Percentiles rank a stretch among this genome's conserved stretches.
Evolutionary conservation across 1,140 invertebrate genomes (phyloP).

Genomic region (Nasonia vitripennis): DNA sequence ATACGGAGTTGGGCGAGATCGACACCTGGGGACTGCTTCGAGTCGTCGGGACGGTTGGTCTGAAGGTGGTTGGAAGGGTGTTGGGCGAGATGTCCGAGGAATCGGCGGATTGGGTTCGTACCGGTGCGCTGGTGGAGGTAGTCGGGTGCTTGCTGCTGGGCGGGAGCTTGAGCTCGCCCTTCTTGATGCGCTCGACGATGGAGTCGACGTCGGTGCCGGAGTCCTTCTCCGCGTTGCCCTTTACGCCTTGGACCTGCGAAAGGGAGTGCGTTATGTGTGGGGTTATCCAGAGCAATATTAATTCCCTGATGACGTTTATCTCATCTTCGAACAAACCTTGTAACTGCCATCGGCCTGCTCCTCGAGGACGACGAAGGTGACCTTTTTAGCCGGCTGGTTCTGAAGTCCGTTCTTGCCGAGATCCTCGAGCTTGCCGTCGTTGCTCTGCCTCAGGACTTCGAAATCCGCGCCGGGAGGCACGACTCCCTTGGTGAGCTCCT

Average conservation of each 20-base stretch:
- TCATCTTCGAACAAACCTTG: constrained; percentile 76
- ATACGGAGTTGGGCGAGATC: constrained; percentile 67
- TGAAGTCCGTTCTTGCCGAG: constrained; percentile 78
- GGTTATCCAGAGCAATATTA: no score
- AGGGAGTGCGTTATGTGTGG: not conserved
- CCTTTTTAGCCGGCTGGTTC: constrained; percentile 84
- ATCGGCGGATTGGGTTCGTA: constrained; percentile 7
- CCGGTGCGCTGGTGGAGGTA: constrained; percentile 57
- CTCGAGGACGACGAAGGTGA: constrained; percentile 89
- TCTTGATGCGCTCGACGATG: constrained; percentile 87
- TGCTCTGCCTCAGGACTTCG: constrained; percentile 84
- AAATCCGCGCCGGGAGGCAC: constrained; percentile 85
- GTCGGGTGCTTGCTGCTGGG: constrained; percentile 72
- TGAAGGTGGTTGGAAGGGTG: constrained; percentile 57
- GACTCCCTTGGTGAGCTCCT: constrained; percentile 85
- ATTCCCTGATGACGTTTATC: no score
- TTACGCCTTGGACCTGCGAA: constrained; percentile 58
- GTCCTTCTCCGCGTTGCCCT: constrained; percentile 82
- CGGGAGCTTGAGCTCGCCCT: constrained; percentile 87
- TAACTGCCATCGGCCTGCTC: constrained; percentile 89
- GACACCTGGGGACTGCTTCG: constrained; percentile 59
- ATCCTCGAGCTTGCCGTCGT: constrained; percentile 83
- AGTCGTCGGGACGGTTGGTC: constrained; percentile 60
- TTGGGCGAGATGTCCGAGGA: not conserved
- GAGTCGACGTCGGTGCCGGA: constrained; percentile 83